These are phyloP conservation scores for Agrilus planipennis DNA, from an alignment of 1,140 invertebrate species.

Conservation along the genomic window DNA sequence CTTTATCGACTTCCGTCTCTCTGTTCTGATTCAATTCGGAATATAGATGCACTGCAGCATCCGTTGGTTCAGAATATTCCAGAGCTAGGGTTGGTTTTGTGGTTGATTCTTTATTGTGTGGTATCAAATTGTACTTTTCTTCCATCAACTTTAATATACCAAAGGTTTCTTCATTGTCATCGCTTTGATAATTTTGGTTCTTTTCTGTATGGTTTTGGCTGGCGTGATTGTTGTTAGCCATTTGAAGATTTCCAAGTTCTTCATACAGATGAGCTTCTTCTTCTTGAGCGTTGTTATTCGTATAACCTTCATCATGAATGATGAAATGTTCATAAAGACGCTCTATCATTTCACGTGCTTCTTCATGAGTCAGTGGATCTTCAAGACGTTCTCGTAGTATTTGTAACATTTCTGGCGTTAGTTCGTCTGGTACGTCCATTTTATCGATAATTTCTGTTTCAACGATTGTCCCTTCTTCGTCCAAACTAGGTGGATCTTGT, in stretches of 20 bases:
- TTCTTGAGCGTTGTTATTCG: conserved; percentile 42
- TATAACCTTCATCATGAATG: conserved; percentile 57
- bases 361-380: conserved; percentile 58
- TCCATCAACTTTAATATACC: conserved; percentile 29
- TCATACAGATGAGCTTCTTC: conserved; percentile 55
- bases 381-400: conserved; percentile 55
- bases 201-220: conserved; percentile 29
- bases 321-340: conserved; percentile 67
- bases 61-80: conserved; percentile 61
- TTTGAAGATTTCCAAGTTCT: conserved; percentile 37
- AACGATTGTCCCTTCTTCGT: conserved; percentile 36
- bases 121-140: conserved; percentile 31
- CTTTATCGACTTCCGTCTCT: conserved; percentile 27
- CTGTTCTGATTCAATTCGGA: conserved; percentile 48
- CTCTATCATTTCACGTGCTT: conserved; percentile 65
- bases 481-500: conserved; percentile 20
- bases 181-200: conserved; percentile 28
- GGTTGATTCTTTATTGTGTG: conserved; percentile 33
- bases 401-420: conserved; percentile 59
- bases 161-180: conserved; percentile 14
- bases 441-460: conserved; percentile 37
- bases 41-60: conserved; percentile 56
- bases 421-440: conserved; percentile 57
- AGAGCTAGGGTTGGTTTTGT: conserved; percentile 44
- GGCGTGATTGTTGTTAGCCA: conserved; percentile 30